Conservation (phyloP, 2,888 invertebrate genomes). For the Galeopsomyia nigrocyanea region DNA sequence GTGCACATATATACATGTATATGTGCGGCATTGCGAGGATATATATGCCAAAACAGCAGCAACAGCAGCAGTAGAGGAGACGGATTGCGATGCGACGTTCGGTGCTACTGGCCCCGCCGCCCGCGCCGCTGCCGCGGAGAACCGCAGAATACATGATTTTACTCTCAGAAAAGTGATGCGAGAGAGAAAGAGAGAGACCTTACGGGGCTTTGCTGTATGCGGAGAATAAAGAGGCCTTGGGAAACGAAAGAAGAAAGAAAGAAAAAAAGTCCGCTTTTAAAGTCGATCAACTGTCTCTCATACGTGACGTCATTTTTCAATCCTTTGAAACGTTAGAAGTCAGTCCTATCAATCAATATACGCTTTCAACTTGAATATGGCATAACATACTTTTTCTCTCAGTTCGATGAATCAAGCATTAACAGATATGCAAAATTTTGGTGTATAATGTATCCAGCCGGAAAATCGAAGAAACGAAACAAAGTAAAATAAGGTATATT, state of each 20-base stretch:
- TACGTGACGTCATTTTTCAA: neutral
- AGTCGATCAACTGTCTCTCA: neutral
- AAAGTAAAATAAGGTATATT: neutral
- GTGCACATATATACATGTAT: conserved; percentile 10
- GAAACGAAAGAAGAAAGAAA: neutral
- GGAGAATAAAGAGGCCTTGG: conserved; percentile 21
- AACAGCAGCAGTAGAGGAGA: conserved; percentile 44
- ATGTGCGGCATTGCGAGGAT: conserved; percentile 50
- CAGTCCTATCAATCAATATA: neutral
- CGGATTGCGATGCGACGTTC: conserved; percentile 51
- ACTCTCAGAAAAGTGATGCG: conserved; percentile 62
- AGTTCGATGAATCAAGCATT: too few species aligned
- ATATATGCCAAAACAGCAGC: conserved; percentile 51
- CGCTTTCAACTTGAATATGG: neutral
- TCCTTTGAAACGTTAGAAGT: neutral
- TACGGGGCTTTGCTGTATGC: conserved; percentile 18
- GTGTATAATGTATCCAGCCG: too few species aligned
- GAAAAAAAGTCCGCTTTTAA: conserved; percentile 20
- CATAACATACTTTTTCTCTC: too few species aligned
- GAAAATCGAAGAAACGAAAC: too few species aligned
- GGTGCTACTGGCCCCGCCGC: conserved; percentile 51
- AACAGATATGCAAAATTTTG: too few species aligned
- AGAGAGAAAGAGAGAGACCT: conserved; percentile 16
- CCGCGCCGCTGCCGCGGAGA: conserved; percentile 54
- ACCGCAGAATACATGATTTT: conserved; percentile 63